Evolutionary conservation across 2,888 invertebrate species (phyloP), one percentile per base, ranked within the genome.

Genomic region (Tetheella fluctuosa): DNA sequence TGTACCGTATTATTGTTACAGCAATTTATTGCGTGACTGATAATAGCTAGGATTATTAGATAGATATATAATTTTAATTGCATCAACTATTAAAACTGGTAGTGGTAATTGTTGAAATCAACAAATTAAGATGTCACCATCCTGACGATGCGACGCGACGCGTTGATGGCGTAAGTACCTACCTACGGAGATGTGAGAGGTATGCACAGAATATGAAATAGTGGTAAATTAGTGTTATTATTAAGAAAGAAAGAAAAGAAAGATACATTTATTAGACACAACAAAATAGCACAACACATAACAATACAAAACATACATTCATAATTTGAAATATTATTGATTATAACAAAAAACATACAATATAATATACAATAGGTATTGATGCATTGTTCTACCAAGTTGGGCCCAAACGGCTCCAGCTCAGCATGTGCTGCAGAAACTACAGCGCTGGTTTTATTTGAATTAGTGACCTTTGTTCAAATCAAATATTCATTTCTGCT

Each of bases 1-100:
- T 86, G 85, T 88, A 86, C 80, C 80, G 79, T 81, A 86, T 85
- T 86, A 86, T 90, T 88, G 84, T 84, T 82, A 77, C 78, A 81
- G 75, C 80, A 84, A 85, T 79, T 74, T 77, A 73, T 85, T 87
- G 84, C 83, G 80, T 84, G 83, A 82, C 81, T 84, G 78, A 82
- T 88, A 77, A 73, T 74, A 71, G 65, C 81, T 81, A 83, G 71
- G 73, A 77, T 71, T 80, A 77, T 83, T 75, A 62, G 63, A 64
- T 67, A 68, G 62, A 64, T 67, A 68, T 73, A 71, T 74, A 74
- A 79, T 79, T 73, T 71, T 68, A 66, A 72, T 70, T 71, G 69
- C 69, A 63, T 70, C 67, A 73, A 68, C 60, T 59, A 61, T 61
- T 20, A 64, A 70, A 70, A 69, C 75, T 70, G 66, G 70, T 76